Base-by-base conservation (phyloP, 1,140 invertebrate species). In the Ceratina japonica region DNA sequence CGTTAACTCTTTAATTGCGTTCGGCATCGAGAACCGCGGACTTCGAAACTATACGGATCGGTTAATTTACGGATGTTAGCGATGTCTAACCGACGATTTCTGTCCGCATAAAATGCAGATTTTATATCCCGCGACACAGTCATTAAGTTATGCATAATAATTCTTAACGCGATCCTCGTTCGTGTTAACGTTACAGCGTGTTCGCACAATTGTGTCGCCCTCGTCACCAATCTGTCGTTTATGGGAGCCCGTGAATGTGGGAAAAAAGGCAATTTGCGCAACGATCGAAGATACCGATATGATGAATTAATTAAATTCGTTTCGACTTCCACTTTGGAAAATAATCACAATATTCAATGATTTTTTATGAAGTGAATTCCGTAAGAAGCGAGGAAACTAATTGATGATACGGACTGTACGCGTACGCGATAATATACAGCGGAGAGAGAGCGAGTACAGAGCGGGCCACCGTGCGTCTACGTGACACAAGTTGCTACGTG, bases 401-500 rank as follows among this genome's bases (percentile, higher is more conserved):
- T 68, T 80, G 77, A 81, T 77, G 73, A 58, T 44, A 18, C 68
- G 76, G 83, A 86, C 84, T 86, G 84, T 86, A 86, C 84, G 44
- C 65, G 52, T 63, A 73, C 83, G 83, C 81, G 79, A 85, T 85
- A 85, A 85, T 85, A 82, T 62, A 82, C 75, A 61, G 64, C 37
- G 37, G 37, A 44, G 37, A 44, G 75, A 64, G 72, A 75, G 37
- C 37, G 37, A 82, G 61, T 80, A 37, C 56, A 83, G 63, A 70
- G 65, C 75, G 56, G 63, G 74, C 69, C 62, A 85, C 83, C 68
- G 83, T 76, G 74, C 52, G 69, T 69, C 80, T 86, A 86, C 84
- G 84, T 86, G 84, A 86, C 82, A 71, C 80, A 72, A 63, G 84
- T 74, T 66, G 52, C 76, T 85, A 85, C 84, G 83, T 86, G 83